These are phyloP conservation scores for Copidosoma floridanum DNA, from an alignment of 1,140 invertebrate species.

Conservation along the genomic window DNA sequence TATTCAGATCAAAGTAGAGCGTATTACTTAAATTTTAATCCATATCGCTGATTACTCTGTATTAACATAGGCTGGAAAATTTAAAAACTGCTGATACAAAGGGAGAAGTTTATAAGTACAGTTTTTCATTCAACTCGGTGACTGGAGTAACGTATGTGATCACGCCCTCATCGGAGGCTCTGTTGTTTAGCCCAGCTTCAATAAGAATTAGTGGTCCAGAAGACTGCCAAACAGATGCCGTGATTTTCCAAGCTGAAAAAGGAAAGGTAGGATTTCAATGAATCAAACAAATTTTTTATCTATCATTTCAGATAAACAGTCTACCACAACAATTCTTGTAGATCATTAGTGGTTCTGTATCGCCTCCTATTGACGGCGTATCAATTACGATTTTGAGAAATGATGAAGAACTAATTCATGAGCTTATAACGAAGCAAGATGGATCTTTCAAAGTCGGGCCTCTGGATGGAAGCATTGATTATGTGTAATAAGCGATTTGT, in stretches of 20 bases:
- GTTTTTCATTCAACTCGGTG: conserved; percentile 58
- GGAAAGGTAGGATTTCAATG: conserved; percentile 47
- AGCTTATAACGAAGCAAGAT: conserved; percentile 57
- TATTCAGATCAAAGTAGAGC: no score
- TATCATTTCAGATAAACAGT: no score
- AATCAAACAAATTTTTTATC: no score
- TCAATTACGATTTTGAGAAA: conserved; percentile 57
- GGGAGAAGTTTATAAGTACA: conserved; percentile 52
- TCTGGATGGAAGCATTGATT: conserved; percentile 63
- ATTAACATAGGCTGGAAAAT: conserved; percentile 41
- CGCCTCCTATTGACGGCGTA: conserved; percentile 67
- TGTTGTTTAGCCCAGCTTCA: conserved; percentile 72
- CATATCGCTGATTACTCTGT: neutral
- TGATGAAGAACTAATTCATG: conserved; percentile 49
- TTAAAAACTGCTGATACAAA: conserved; percentile 42
- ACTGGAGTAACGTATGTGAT: conserved; percentile 63
- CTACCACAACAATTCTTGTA: no score
- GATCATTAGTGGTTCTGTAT: conserved; percentile 54
- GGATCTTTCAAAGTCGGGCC: conserved; percentile 82
- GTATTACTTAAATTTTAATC: neutral
- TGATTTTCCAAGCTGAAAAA: conserved; percentile 49
- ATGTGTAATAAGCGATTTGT: conserved; percentile 47
- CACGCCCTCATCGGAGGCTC: conserved; percentile 62
- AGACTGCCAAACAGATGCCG: conserved; percentile 71
- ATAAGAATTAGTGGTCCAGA: conserved; percentile 64